Percentiles rank a stretch among this genome's conserved stretches.
These are phyloP conservation scores for Ochotona curzoniae DNA, from an alignment of 2,113 vertebrate species.

Conservation along the genomic window DNA sequence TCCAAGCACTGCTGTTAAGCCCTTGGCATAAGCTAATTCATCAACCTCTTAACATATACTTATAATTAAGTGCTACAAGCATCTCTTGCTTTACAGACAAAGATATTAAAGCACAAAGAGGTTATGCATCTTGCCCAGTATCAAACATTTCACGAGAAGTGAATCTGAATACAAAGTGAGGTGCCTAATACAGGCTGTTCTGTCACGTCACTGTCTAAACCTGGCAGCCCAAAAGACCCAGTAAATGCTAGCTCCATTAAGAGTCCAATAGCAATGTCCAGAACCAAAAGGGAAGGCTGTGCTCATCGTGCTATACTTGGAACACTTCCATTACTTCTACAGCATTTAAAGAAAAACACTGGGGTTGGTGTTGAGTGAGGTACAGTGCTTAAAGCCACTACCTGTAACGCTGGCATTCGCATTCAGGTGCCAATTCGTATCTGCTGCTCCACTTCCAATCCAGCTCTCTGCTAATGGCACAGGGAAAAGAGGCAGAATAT, in stretches of 20 bases:
- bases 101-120: background rate
- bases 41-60: background rate
- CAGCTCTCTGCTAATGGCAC: too few relatives aligned
- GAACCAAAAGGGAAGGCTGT: background rate
- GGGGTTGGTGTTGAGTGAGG: too few relatives aligned
- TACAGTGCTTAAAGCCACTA: too few relatives aligned
- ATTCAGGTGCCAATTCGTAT: too few relatives aligned
- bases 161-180: background rate
- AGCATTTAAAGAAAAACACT: constrained; percentile 16
- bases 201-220: background rate
- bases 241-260: background rate
- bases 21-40: background rate
- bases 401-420: too few relatives aligned
- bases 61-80: background rate
- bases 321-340: background rate
- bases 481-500: too few relatives aligned
- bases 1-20: background rate
- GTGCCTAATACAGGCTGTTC: background rate
- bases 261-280: background rate
- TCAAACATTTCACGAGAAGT: background rate
- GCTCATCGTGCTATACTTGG: background rate
- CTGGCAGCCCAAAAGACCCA: background rate
- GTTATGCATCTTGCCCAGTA: background rate
- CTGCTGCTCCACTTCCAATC: too few relatives aligned
- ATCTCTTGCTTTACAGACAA: background rate